These are phyloP conservation scores for Dromaius novaehollandiae DNA, from an alignment of 2,113 vertebrate species.

Conservation along the genomic window DNA sequence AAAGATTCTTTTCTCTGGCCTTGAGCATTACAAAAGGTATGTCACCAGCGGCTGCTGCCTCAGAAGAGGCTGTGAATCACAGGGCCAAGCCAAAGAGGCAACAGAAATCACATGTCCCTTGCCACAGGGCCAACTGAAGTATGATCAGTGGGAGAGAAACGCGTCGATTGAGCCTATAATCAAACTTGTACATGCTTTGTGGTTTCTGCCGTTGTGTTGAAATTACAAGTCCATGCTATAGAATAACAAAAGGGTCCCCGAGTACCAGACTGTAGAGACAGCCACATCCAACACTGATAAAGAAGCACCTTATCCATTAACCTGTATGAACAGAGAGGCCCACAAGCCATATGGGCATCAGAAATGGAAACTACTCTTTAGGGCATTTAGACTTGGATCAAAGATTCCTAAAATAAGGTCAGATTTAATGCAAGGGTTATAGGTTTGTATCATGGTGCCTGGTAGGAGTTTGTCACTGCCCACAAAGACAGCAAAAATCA, in stretches of 20 bases:
- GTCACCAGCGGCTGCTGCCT: background rate
- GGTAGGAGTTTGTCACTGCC: background rate
- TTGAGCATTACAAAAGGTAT: background rate
- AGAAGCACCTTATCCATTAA: background rate
- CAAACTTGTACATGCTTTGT: background rate
- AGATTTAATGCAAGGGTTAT: too few relatives aligned
- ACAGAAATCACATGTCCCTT: background rate
- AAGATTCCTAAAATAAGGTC: too few relatives aligned
- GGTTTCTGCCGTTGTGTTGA: background rate
- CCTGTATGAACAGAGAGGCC: background rate
- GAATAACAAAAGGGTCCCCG: background rate
- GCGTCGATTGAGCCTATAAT: background rate
- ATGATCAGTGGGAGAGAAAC: background rate
- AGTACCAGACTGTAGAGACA: background rate
- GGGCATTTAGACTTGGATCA: background rate
- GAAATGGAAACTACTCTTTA: background rate
- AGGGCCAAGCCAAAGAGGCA: background rate
- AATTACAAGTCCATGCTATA: background rate
- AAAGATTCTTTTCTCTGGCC: background rate
- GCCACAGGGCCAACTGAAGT: background rate
- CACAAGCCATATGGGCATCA: background rate
- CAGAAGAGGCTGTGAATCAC: background rate
- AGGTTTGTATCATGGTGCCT: background rate
- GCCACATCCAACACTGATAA: background rate
- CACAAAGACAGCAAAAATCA: background rate